Conservation (phyloP, 2,113 vertebrate species). For the Crotalus horridus region DNA sequence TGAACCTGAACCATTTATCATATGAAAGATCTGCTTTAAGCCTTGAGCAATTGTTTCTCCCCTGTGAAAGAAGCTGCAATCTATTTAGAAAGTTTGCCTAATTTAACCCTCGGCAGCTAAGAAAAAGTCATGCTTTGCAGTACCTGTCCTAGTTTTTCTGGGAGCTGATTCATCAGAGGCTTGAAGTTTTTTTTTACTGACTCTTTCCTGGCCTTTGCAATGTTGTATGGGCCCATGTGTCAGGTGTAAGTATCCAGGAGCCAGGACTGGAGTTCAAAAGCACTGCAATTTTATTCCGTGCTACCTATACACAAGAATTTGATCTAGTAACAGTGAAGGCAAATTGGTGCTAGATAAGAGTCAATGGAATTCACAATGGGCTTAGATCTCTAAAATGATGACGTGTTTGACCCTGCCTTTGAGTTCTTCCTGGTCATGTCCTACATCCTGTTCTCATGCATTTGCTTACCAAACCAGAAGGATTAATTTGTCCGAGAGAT, state of each 20-base stretch:
- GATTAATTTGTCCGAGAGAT: neutral
- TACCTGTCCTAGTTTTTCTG: neutral
- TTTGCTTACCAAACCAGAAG: constrained; percentile 7
- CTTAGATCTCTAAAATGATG: neutral
- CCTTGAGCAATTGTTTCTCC: neutral
- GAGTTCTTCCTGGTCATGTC: neutral
- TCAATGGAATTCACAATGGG: neutral
- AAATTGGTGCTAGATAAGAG: neutral
- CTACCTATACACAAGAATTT: neutral
- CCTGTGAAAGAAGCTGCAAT: too few relatives aligned
- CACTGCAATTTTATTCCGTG: neutral
- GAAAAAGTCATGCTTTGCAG: neutral
- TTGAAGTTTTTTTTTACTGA: neutral
- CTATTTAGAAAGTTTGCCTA: neutral
- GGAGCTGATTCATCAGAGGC: neutral
- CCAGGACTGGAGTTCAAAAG: neutral
- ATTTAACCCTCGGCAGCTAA: neutral
- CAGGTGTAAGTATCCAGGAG: neutral
- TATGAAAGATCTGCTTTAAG: neutral
- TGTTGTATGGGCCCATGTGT: neutral
- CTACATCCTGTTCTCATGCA: neutral
- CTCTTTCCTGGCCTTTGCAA: neutral
- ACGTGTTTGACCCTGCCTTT: neutral
- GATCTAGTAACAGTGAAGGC: neutral
- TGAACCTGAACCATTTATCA: neutral